phyloP scores from a whole-genome alignment of 2,113 vertebrate genomes.

The Oryzias curvinotus region DNA sequence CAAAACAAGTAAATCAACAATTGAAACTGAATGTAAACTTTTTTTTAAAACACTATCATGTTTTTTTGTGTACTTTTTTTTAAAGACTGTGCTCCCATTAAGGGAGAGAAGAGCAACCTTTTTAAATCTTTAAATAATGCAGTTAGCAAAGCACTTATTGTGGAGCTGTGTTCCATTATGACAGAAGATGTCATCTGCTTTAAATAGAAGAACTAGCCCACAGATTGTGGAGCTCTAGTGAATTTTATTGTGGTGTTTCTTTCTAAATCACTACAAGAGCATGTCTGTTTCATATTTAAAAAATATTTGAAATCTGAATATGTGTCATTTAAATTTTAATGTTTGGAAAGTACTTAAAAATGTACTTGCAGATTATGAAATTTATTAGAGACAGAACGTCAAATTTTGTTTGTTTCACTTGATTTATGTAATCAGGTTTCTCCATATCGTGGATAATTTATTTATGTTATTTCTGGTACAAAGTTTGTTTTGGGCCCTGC shows the following conservation, averaged over 20 bases:
- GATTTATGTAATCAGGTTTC: no score
- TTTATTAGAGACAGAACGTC: no score
- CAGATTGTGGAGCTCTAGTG: not conserved
- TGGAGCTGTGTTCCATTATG: conserved; percentile 9
- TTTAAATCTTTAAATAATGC: conserved; percentile 21
- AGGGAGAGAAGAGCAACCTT: conserved; percentile 12
- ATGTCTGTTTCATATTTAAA: conserved; percentile 12
- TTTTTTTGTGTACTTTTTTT: conserved; percentile 4
- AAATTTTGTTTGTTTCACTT: no score
- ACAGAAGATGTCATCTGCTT: not conserved
- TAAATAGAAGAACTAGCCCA: not conserved
- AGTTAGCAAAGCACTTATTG: conserved; percentile 7
- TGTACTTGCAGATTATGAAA: no score
- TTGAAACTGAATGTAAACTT: conserved; percentile 3
- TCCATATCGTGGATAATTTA: no score
- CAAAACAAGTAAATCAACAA: not conserved
- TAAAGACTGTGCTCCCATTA: not conserved
- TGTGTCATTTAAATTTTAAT: not conserved
- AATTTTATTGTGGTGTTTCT: conserved; percentile 5
- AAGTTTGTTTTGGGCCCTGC: no score
- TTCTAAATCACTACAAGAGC: conserved; percentile 8
- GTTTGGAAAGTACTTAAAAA: not conserved
- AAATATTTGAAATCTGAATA: not conserved
- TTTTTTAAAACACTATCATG: not conserved
- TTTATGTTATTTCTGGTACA: no score